phyloP scores from a whole-genome alignment of 2,888 invertebrate genomes.

The Agelastica alni region DNA sequence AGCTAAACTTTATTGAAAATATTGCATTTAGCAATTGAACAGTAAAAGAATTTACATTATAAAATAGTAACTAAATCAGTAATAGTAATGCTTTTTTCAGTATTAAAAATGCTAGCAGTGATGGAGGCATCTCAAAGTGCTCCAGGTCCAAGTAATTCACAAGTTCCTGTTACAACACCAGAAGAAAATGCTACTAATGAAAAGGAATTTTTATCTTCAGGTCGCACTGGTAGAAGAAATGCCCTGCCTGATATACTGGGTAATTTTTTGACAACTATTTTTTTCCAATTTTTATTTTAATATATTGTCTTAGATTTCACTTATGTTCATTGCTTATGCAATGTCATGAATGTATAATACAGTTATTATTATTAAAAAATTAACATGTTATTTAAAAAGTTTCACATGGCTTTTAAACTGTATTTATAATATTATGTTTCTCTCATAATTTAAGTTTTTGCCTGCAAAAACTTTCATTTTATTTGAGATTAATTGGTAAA shows the following conservation, averaged over 20 bases:
- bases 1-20: too few species aligned
- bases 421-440: too few species aligned
- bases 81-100: slow-evolving; percentile 40
- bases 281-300: too few species aligned
- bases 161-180: slow-evolving; percentile 37
- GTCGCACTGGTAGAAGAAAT: slow-evolving; percentile 85
- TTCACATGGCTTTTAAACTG: too few species aligned
- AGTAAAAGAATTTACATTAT: neutral
- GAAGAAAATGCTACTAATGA: slow-evolving; percentile 34
- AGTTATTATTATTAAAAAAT: too few species aligned
- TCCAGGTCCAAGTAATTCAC: slow-evolving; percentile 40
- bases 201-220: slow-evolving; percentile 79
- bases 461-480: too few species aligned
- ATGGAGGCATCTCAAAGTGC: slow-evolving; percentile 53
- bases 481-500: too few species aligned
- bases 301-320: too few species aligned
- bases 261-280: slow-evolving; percentile 7
- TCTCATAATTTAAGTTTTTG: too few species aligned
- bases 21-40: neutral
- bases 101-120: slow-evolving; percentile 56
- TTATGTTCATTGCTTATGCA: too few species aligned
- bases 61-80: neutral
- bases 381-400: too few species aligned
- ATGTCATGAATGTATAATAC: too few species aligned
- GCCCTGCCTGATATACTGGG: slow-evolving; percentile 82